phyloP scores from a whole-genome alignment of 2,113 vertebrate genomes.

The Pseudorasbora parva region DNA sequence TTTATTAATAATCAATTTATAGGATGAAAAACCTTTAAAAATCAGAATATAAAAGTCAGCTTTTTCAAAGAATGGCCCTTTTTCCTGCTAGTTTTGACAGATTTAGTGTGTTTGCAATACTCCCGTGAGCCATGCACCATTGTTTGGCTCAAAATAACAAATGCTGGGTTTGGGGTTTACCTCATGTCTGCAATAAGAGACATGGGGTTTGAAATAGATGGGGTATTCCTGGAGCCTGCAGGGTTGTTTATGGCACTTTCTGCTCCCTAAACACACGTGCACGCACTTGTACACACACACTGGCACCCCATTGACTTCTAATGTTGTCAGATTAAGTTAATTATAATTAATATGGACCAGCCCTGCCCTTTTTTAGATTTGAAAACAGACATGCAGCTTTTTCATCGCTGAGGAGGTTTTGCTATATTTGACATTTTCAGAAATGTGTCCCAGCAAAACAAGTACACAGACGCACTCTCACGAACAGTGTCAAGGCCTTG shows the following conservation, averaged over 20 bases:
- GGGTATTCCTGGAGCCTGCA: slow-evolving; percentile 29
- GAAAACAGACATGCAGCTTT: not conserved
- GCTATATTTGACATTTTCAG: not conserved
- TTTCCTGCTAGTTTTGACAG: not conserved
- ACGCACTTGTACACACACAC: not conserved
- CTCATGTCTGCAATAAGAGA: slow-evolving; percentile 41
- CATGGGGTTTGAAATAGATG: slow-evolving; percentile 24
- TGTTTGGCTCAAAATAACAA: slow-evolving; percentile 6
- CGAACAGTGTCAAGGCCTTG: slow-evolving; percentile 21
- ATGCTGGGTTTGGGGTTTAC: slow-evolving; percentile 28
- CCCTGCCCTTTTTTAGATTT: not conserved
- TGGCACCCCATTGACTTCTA: not conserved
- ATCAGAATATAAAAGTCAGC: not conserved
- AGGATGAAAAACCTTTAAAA: too few species aligned
- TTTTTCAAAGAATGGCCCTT: not conserved
- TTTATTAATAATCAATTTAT: too few species aligned
- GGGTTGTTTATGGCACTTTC: slow-evolving; percentile 36
- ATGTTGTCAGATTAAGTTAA: slow-evolving; percentile 13
- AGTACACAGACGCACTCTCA: slow-evolving; percentile 14
- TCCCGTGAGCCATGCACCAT: not conserved
- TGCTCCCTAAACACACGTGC: not conserved
- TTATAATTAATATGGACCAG: not conserved
- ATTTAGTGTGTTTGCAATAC: slow-evolving; percentile 3
- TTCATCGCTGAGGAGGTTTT: not conserved
- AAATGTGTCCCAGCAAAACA: slow-evolving; percentile 7